A percentile compares a stretch with the other conserved stretches of the same genome.
Conservation (phyloP, 2,797 vertebrate species). For the Diplodus sargus region DNA sequence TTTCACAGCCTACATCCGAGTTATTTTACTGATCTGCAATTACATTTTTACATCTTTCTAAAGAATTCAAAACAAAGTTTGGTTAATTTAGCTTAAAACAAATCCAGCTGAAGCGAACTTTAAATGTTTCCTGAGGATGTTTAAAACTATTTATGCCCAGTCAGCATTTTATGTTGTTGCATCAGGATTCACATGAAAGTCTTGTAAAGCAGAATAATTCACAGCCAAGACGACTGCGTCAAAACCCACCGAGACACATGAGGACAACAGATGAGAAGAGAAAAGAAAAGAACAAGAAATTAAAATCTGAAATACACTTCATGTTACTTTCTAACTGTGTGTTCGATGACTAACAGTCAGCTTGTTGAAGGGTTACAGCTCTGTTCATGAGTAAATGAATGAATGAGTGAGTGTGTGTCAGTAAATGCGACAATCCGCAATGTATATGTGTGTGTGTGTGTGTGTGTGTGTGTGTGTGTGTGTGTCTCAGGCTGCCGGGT, state of each 20-base stretch:
- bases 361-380: background rate
- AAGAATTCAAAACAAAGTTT: too few relatives aligned
- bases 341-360: background rate
- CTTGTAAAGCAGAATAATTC: slow-evolving; percentile 3
- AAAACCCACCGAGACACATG: background rate
- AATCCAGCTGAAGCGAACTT: too few relatives aligned
- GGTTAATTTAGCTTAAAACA: too few relatives aligned
- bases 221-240: background rate
- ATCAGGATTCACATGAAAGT: too few relatives aligned
- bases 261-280: slow-evolving; percentile 25
- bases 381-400: slow-evolving; percentile 8
- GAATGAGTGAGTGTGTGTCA: slow-evolving; percentile 33
- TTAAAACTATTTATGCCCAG: too few relatives aligned
- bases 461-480: slow-evolving; percentile 43
- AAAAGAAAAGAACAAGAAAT: background rate
- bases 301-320: too few relatives aligned
- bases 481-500: slow-evolving; percentile 48
- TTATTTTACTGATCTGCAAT: too few relatives aligned
- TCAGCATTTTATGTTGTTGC: too few relatives aligned
- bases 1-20: too few relatives aligned
- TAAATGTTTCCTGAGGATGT: too few relatives aligned
- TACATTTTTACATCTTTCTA: too few relatives aligned
- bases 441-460: slow-evolving; percentile 14
- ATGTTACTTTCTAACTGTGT: slow-evolving; percentile 12
- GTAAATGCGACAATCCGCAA: slow-evolving; percentile 39